Base-by-base conservation (phyloP, 2,888 invertebrate genomes). In the Sipunculus nudus region DNA sequence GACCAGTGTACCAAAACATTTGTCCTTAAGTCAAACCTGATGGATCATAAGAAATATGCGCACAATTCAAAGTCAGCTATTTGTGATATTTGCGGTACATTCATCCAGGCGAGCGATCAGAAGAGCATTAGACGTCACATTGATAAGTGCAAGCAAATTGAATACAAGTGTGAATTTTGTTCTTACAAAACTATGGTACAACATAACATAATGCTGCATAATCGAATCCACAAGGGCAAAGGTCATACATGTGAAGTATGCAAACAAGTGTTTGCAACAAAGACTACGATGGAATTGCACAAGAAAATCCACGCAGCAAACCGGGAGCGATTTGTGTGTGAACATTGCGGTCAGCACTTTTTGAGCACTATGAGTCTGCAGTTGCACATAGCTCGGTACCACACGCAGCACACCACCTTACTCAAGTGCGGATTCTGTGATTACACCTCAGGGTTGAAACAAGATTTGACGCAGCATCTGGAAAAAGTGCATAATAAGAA, bases 381-480 rank as follows among this genome's bases (percentile, higher is more conserved):
- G 55, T 65, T 65, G 32, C 67, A 67, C 35, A 28, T 49, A 3
- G 50, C 52, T 2, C 57, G 66, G 25, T 47, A 57, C 28, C 66
- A 66, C 25, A 32, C 46, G 8, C 50, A 47, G 4, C 25, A 19
- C 40, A 39, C 38, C 19, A 28, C 40, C 8, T n/a, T 31, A 0
- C 59, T 38, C 16, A 10, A 26, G 25, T 67, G 67, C 35, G 35
- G 50, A 1, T 39, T 56, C 13, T 67, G 67, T 39, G 19, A n/a
- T n/a, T 65, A 67, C 43, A 48, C 28, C 2, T 45, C 58, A 21
- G 59, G 59, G 29, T 32, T 67, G 26, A 32, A 57, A 45, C 46
- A 23, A 3, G 67, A 67, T 38, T 53, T 67, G 28, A 61, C 53
- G 35, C 65, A 67, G 35, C 67, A 67, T 40, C 32, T 53, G 16